Evolutionary conservation across 2,797 vertebrate species (phyloP).

Genomic region (Coregonus sp.): DNA sequence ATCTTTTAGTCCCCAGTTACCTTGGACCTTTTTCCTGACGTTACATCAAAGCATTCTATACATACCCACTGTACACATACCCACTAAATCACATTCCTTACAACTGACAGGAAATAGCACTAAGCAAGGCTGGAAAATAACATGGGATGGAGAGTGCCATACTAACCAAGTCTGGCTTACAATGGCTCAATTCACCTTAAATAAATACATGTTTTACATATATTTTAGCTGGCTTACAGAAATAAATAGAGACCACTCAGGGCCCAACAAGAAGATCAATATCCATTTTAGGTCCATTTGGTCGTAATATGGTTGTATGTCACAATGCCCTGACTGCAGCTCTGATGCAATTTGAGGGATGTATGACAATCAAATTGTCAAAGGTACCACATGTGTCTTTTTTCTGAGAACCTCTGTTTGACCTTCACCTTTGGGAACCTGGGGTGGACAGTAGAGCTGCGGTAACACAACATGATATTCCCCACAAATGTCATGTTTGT

Average conservation of each 20-base stretch:
- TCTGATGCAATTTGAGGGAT: slow-evolving; percentile 54
- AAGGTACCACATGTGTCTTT: slow-evolving; percentile 22
- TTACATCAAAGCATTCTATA: slow-evolving; percentile 3
- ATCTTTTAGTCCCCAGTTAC: background rate
- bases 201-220: slow-evolving; percentile 17
- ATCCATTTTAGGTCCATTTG: slow-evolving; percentile 59
- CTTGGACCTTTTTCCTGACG: background rate
- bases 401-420: slow-evolving; percentile 28
- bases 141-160: background rate
- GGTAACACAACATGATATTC: background rate
- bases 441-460: background rate
- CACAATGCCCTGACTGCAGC: slow-evolving; percentile 27
- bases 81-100: background rate
- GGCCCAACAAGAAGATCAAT: slow-evolving; percentile 57
- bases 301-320: slow-evolving; percentile 44
- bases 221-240: slow-evolving; percentile 40
- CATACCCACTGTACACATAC: background rate
- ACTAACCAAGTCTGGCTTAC: background rate
- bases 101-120: background rate
- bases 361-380: slow-evolving; percentile 52
- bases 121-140: background rate
- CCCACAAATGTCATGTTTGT: no score
- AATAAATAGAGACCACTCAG: slow-evolving; percentile 50
- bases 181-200: slow-evolving; percentile 11
- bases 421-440: slow-evolving; percentile 22